phyloP scores from a whole-genome alignment of 2,888 invertebrate species.

The Antheraea assamensis region DNA sequence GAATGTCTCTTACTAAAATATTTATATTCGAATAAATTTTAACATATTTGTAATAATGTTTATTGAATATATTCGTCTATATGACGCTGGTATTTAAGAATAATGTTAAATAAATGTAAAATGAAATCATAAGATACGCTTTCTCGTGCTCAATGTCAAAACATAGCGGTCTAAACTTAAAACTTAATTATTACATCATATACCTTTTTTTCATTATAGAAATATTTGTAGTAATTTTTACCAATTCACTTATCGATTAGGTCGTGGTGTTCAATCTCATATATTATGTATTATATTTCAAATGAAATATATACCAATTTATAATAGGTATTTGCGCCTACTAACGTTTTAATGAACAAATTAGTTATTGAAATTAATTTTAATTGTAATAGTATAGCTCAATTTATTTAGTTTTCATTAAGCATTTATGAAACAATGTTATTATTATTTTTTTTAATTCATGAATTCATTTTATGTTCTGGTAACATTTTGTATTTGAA shows the following conservation, averaged over 20 bases:
- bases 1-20: slow-evolving; percentile 65
- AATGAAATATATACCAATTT: slow-evolving; percentile 46
- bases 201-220: slow-evolving; percentile 40
- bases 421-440: slow-evolving; percentile 27
- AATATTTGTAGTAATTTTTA: slow-evolving; percentile 42
- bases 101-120: slow-evolving; percentile 53
- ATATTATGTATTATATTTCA: slow-evolving; percentile 30
- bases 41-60: slow-evolving; percentile 57
- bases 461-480: not conserved
- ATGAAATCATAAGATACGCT: slow-evolving; percentile 63
- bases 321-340: slow-evolving; percentile 44
- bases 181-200: slow-evolving; percentile 43
- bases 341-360: slow-evolving; percentile 56
- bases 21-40: slow-evolving; percentile 71
- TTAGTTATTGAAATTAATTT: slow-evolving; percentile 39
- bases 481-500: slow-evolving; percentile 12
- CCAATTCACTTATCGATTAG: slow-evolving; percentile 49
- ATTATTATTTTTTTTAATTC: slow-evolving; percentile 20
- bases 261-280: slow-evolving; percentile 73
- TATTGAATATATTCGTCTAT: slow-evolving; percentile 68
- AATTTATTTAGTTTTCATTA: slow-evolving; percentile 47
- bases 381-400: slow-evolving; percentile 57
- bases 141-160: slow-evolving; percentile 78
- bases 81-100: slow-evolving; percentile 76
- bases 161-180: slow-evolving; percentile 70